Evolutionary conservation across 1,140 invertebrate species (phyloP), one percentile per base, ranked within the genome.

Genomic region (Ostrea denselamellosa): DNA sequence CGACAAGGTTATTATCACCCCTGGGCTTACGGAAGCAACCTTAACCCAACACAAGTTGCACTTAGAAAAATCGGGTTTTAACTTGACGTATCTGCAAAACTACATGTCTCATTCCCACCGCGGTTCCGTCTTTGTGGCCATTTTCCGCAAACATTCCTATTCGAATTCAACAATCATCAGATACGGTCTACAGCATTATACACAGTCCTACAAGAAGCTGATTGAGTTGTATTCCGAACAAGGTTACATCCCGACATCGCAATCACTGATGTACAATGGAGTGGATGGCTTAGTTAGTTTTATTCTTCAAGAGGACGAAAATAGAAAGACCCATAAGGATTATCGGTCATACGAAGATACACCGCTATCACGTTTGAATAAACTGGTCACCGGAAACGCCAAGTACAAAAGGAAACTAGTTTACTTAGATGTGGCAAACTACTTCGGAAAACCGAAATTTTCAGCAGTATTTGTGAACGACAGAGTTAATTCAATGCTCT

Each of bases 51-150:
- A 87, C 2, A 93, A 93, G 89, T 88, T 93, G 0, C 88, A 90
- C n/a, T 89, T 92, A 22, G 90, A 93, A 85, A 87, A 90, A 53
- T 56, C 56, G 9, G 90, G 91, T 51, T 92, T 92, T 88, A 93
- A 94, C 83, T 90, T 94, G 58, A 93, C 92, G 2, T 91, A 91
- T 82, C 87, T 94, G 44, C 93, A 93, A 83, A 93, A 92, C 87
- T 94, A 94, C 87, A 90, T 87, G 28, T 93, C 92, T 71, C 84
- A 88, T 53, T 92, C 93, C 3, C 93, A 93, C 56, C 83, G 90
- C n/a, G n/a, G 62, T 10, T 82, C 90, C n/a, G 88, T 88, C 7
- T 93, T 92, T 85, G 53, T 93, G 7, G 93, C 92, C 10, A 87
- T 92, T 28, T 94, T 93, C 89, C 87, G 91, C 34, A 91, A 90